These are phyloP conservation scores for Parasteatoda lunata DNA, from an alignment of 2,888 invertebrate species.

Conservation along the genomic window DNA sequence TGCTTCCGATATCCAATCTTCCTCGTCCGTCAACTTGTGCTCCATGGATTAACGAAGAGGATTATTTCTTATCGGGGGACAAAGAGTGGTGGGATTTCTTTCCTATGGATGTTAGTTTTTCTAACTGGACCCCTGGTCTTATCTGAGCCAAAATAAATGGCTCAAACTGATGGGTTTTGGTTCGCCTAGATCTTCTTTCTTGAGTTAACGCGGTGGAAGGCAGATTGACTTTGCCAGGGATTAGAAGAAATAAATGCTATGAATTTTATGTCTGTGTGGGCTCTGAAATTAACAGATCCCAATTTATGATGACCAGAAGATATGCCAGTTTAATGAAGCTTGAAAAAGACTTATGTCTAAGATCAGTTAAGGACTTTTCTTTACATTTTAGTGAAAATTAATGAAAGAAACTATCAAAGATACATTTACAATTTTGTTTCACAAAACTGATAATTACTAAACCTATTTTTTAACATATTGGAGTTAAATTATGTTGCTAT, in stretches of 20 bases:
- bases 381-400: neutral
- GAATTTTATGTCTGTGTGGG: constrained; percentile 47
- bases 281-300: constrained; percentile 38
- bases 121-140: constrained; percentile 49
- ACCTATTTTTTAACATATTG: too few relatives aligned
- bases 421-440: neutral
- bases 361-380: neutral
- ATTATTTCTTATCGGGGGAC: constrained; percentile 67
- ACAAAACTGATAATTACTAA: too few relatives aligned
- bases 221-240: constrained; percentile 50
- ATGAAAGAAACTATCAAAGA: neutral
- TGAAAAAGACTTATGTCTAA: constrained; percentile 2
- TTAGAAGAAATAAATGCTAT: constrained; percentile 61
- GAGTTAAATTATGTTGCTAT: too few relatives aligned
- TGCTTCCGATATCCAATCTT: constrained; percentile 60
- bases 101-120: constrained; percentile 58
- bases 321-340: constrained; percentile 59
- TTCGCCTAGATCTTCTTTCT: constrained; percentile 38
- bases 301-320: constrained; percentile 64
- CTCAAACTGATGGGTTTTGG: constrained; percentile 38
- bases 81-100: constrained; percentile 55
- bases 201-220: constrained; percentile 59
- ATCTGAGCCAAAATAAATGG: constrained; percentile 64
- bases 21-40: constrained; percentile 67
- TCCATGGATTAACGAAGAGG: constrained; percentile 65